Conservation (phyloP, 2,888 invertebrate species). For the Oegoconia quadripuncta region DNA sequence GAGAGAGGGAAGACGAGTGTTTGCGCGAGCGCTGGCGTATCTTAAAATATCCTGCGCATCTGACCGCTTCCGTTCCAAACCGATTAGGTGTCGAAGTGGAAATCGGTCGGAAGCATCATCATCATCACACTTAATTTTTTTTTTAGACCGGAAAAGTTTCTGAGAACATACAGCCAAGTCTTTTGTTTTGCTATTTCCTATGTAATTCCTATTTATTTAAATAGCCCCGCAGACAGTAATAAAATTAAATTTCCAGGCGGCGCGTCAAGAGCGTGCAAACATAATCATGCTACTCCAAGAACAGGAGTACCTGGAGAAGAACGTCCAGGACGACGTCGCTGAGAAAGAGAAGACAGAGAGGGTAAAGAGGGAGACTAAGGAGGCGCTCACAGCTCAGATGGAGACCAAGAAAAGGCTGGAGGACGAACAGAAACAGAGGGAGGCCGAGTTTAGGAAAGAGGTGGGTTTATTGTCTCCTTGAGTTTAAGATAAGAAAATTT, state of each 20-base stretch:
- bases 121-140: no score
- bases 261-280: slow-evolving; percentile 53
- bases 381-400: slow-evolving; percentile 50
- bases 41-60: no score
- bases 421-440: slow-evolving; percentile 44
- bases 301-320: slow-evolving; percentile 69
- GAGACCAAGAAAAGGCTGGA: slow-evolving; percentile 25
- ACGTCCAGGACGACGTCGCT: slow-evolving; percentile 44
- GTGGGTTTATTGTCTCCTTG: slow-evolving; percentile 35
- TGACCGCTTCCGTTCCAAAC: no score
- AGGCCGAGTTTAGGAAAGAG: slow-evolving; percentile 56
- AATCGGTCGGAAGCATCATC: no score
- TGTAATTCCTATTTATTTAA: no score
- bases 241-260: slow-evolving; percentile 34
- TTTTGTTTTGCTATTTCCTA: no score
- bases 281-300: slow-evolving; percentile 66
- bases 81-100: no score
- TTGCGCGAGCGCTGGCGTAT: no score
- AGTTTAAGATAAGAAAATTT: no score
- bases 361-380: slow-evolving; percentile 46
- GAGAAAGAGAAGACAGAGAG: slow-evolving; percentile 48
- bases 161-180: no score
- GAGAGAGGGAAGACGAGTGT: no score
- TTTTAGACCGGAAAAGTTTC: no score
- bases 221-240: background rate